Evolutionary conservation across 1,140 invertebrate genomes (phyloP).

Genomic region (Drosophila nebulosa): DNA sequence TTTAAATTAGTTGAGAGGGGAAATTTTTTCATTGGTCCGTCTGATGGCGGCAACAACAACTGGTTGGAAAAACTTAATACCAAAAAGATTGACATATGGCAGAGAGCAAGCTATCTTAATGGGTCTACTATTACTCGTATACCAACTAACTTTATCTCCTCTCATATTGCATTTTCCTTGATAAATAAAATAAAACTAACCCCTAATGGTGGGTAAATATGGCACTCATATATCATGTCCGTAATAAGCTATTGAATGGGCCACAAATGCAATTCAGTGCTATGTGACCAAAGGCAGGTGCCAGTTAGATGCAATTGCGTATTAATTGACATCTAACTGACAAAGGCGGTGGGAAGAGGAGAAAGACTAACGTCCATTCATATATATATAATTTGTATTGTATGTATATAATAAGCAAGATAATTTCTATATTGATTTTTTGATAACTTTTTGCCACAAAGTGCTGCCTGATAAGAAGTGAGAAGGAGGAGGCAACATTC

Average conservation of each 20-base stretch:
- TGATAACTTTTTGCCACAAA: no score
- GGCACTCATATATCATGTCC: slow-evolving; percentile 27
- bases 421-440: no score
- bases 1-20: slow-evolving; percentile 46
- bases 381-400: slow-evolving; percentile 1
- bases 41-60: slow-evolving; percentile 12
- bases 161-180: slow-evolving; percentile 25
- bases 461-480: no score
- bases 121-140: not conserved
- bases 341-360: no score
- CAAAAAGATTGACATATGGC: slow-evolving; percentile 13
- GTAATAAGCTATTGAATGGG: slow-evolving; percentile 26
- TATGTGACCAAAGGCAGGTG: slow-evolving; percentile 61
- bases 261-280: slow-evolving; percentile 13
- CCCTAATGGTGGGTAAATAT: slow-evolving; percentile 9
- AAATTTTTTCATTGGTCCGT: slow-evolving; percentile 8
- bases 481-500: no score
- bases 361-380: not conserved
- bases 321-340: slow-evolving; percentile 1
- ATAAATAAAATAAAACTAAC: not conserved
- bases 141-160: no score
- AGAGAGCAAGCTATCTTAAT: not conserved
- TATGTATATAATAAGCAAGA: not conserved
- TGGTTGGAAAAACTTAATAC: slow-evolving; percentile 28
- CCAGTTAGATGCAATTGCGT: not conserved